Evolutionary conservation across 2,888 invertebrate genomes (phyloP), one percentile per base, ranked within the genome.

Genomic region (Ectobius pallidus): DNA sequence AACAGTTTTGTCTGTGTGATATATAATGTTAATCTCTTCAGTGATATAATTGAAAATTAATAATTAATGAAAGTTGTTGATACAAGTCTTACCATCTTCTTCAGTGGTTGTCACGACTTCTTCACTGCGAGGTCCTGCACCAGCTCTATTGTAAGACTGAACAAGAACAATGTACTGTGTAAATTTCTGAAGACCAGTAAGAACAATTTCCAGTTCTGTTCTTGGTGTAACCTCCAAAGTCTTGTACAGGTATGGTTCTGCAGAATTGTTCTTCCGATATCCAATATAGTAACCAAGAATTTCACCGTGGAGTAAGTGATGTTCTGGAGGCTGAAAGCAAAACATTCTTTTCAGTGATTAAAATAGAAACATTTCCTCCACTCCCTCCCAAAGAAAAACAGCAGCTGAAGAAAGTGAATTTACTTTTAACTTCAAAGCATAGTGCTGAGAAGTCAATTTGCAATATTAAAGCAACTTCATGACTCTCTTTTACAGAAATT

Each of bases 161-260:
- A 79, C 77, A n/a, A 78, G 76, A 25, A 79, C 75, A 27, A 74
- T 77, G 73, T 79, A 79, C 68, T 83, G 86, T 9, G 87, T 86
- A 80, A 82, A 87, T 78, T 86, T 87, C 77, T 85, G 84, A 68
- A 88, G 79, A 73, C 81, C 82, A 68, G 79, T 81, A 76, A 84
- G 76, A 7, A 78, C 77, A 49, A 80, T 78, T 58, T 79, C 79
- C 2, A 77, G 73, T 25, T 69, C 73, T 61, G 65, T 71, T 7
- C 73, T 71, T 22, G 73, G 73, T 4, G 71, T 58, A 18, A 71
- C 71, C 25, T 73, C 73, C 39, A 71, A 30, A 14, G 73, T 71
- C 14, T 71, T 71, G 52, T 73, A 73, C 16, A 65, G 71, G 39
- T 71, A 73, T n/a, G 73, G 68, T 14, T 73, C 73, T 7, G 73